These are phyloP conservation scores for Origma solitaria DNA, from an alignment of 2,113 vertebrate species.

Conservation along the genomic window DNA sequence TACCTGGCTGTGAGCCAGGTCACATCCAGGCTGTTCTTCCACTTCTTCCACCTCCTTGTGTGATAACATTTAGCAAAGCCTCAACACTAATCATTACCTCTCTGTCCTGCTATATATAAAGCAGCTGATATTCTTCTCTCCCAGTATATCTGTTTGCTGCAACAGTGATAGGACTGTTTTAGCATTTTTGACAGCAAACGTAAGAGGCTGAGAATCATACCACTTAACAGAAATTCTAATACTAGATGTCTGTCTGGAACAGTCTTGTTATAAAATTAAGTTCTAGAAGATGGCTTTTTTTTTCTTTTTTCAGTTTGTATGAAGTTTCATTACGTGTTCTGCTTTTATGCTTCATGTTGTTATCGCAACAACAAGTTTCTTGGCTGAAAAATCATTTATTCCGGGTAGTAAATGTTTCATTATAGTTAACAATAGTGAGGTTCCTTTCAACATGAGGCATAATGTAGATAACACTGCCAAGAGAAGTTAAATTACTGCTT, in stretches of 20 bases:
- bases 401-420: not conserved
- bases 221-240: not conserved
- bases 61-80: not conserved
- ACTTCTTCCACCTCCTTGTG: not conserved
- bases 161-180: not conserved
- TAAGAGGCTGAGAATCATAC: not conserved
- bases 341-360: not conserved
- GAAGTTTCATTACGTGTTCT: not conserved
- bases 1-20: not conserved
- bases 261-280: not conserved
- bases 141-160: not conserved
- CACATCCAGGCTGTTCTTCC: not conserved
- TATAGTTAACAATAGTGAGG: not conserved
- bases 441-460: not conserved
- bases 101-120: not conserved
- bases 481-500: not conserved
- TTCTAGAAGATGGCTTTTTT: not conserved
- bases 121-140: not conserved
- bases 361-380: not conserved
- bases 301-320: not conserved
- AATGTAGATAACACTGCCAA: not conserved
- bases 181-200: not conserved
- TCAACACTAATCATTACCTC: not conserved
- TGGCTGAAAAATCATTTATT: slow-evolving; percentile 28
- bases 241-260: not conserved